A percentile compares a stretch with the other conserved stretches of the same genome.
These are phyloP conservation scores for Acanthosoma haemorrhoidale DNA, from an alignment of 2,888 invertebrate genomes.

Conservation along the genomic window DNA sequence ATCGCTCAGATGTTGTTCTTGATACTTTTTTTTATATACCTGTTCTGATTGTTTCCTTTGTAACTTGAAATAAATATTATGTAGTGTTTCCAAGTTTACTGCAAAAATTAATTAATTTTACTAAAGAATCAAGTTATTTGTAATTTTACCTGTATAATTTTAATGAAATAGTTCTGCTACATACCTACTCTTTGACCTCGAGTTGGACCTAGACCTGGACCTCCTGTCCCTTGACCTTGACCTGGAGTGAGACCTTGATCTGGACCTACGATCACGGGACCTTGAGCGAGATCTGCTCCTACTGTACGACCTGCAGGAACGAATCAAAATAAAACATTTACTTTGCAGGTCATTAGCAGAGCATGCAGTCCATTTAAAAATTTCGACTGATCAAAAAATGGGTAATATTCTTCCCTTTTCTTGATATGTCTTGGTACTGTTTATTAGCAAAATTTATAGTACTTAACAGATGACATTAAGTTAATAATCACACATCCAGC, in stretches of 20 bases:
- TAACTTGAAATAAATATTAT: too few relatives aligned
- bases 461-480: constrained; percentile 1
- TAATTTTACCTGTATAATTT: too few relatives aligned
- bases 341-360: too few relatives aligned
- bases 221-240: constrained; percentile 45
- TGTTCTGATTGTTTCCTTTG: too few relatives aligned
- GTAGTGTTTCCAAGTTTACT: too few relatives aligned
- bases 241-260: constrained; percentile 46
- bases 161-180: background rate
- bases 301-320: constrained; percentile 33
- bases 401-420: background rate
- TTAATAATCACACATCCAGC: background rate
- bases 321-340: background rate
- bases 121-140: too few relatives aligned
- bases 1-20: too few relatives aligned
- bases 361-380: too few relatives aligned
- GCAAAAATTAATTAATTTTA: too few relatives aligned
- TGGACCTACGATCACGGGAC: constrained; percentile 44
- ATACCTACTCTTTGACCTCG: constrained; percentile 37
- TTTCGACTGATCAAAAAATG: background rate
- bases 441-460: background rate
- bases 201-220: constrained; percentile 25
- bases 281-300: constrained; percentile 40
- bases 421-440: background rate
- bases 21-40: too few relatives aligned